Base-by-base conservation (phyloP, 2,888 invertebrate genomes). In the Dicyrtoma fusca region DNA sequence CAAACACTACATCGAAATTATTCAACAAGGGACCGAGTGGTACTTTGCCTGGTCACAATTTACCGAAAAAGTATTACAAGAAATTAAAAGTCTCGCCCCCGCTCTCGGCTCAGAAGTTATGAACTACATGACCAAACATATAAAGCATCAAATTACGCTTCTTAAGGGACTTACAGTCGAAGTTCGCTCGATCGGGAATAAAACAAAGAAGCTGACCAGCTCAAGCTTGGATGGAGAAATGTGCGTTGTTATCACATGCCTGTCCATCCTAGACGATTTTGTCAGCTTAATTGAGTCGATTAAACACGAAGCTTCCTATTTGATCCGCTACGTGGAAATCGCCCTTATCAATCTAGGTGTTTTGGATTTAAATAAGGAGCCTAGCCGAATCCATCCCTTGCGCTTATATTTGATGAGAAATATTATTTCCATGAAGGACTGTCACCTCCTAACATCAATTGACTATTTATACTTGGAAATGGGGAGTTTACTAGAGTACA, bases 311-410 rank as follows among this genome's bases (percentile, higher is more conserved):
- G 47, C 70, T 1, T 63, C 63, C 13, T 70, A 70, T 26, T 23
- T 70, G 26, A 70, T 70, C 25, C 62, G 70, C 5, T 70, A 70
- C 17, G 55, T 63, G 3, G 70, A 70, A 53, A 70, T 70, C n/a
- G 70, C 61, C 1, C 49, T 70, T 1, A 70, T 70, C 11, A 70
- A 70, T 55, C 14, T 63, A 14, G 70, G 70, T 17, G 63, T 70
- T 23, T 42, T 70, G 42, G 70, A 70, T 44, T 23, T 70, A 17
- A 53, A 53, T n/a, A 62, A 23, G 10, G 70, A 70, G 47, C 70
- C 70, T 5, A 42, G 13, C 1, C 10, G 47, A 42, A 13, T 55
- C 14, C 51, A 70, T 4, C 70, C 70, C 11, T 34, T 70, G 5
- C 49, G 70, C 6, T n/a, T 70, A 4, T 70, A 53, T 25, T 42